phyloP scores from a whole-genome alignment of 2,888 invertebrate genomes.

The Ophraella communa region DNA sequence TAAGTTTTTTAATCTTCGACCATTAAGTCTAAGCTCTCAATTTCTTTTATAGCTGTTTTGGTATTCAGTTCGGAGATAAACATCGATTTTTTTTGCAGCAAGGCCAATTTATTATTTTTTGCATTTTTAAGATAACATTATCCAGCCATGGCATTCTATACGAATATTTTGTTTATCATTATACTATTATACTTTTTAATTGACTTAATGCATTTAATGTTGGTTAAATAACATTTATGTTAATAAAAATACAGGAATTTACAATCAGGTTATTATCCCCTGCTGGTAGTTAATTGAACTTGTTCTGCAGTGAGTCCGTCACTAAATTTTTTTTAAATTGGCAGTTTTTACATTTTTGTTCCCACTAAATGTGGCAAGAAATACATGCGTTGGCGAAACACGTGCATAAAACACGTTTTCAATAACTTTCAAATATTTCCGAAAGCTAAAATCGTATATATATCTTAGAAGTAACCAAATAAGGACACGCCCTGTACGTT shows the following conservation, averaged over 20 bases:
- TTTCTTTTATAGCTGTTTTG: slow-evolving; percentile 6
- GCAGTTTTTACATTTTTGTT: too few relatives aligned
- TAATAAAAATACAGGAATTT: too few relatives aligned
- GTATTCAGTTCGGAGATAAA: not conserved
- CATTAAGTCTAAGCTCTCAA: not conserved
- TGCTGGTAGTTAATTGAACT: too few relatives aligned
- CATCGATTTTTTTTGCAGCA: not conserved
- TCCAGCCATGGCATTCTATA: not conserved
- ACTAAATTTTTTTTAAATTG: too few relatives aligned
- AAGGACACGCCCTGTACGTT: not conserved
- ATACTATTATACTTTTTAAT: not conserved
- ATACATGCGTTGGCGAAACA: too few relatives aligned
- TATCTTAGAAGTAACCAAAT: not conserved
- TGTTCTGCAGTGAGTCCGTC: too few relatives aligned
- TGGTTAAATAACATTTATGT: too few relatives aligned
- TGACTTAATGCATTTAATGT: too few relatives aligned
- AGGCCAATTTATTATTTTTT: not conserved
- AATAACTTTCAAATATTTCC: not conserved
- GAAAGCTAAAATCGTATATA: not conserved
- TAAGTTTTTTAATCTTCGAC: not conserved
- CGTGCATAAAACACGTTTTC: too few relatives aligned
- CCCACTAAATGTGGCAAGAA: too few relatives aligned
- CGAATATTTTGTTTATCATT: not conserved
- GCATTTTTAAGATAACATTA: not conserved
- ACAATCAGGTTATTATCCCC: too few relatives aligned